Evolutionary conservation across 2,888 invertebrate genomes (phyloP), one percentile per base, ranked within the genome.

Genomic region (Corbicula japonica): DNA sequence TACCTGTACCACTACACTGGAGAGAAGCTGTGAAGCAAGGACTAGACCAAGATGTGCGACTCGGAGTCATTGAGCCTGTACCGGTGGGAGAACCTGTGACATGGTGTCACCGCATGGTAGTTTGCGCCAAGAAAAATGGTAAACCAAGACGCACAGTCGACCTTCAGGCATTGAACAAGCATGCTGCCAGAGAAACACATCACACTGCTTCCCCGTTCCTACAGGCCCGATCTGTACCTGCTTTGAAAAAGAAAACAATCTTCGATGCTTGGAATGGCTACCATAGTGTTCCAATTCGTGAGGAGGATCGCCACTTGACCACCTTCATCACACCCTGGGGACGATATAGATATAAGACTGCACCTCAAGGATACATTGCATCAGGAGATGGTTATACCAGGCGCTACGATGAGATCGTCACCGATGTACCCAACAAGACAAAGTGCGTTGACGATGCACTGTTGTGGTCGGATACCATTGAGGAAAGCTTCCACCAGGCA

Each of bases 291-390:
- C 84, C 84, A 0, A 50, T 85, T 18, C 56, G 50, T 18, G 46
- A 73, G 58, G 69, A 84, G n/a, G 85, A 85, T 48, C 34, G 62
- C 15, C 82, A 84, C 50, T 56, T 81, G 5, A 87, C 83, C 12
- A 84, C 84, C 8, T 87, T 82, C 50, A 86, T 86, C 4, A 84
- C 86, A n/a, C 86, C 83, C 0, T 84, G 84, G 86, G 87, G 86
- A 8, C 66, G 86, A n/a, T 85, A 84, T 63, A 12, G 84, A n/a
- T 82, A 85, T 68, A 26, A 52, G 18, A 76, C 76, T 18, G 76
- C 77, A 12, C 80, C 84, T 23, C 83, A 84, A 60, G 83, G 83
- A 32, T 83, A 80, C 46, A 63, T 80, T 28, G 75, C 80, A 23
- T 68, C 70, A 12, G 84, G 80, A 4, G 87, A 87, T 52, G 87